Base-by-base conservation (phyloP, 2,113 vertebrate genomes). In the Cheilinus undulatus region DNA sequence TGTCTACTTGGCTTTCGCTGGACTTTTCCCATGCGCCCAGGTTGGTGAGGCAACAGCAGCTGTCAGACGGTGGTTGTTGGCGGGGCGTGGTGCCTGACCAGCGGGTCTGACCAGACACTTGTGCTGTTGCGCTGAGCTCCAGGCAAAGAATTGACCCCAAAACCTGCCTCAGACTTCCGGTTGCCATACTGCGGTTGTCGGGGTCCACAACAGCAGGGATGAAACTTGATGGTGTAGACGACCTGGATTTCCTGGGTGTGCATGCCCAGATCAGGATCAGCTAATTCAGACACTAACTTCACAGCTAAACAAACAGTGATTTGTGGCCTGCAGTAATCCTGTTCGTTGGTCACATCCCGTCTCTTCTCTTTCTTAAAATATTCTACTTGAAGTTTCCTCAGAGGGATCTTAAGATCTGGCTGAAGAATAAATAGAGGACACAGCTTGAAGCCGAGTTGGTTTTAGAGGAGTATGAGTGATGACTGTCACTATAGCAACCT, bases 31-130 rank as follows among this genome's bases (percentile, higher is more conserved):
- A 87, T 76, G 81, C 36, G 40, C 49, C 53, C 84, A 84, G 84
- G 88, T 88, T 85, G 85, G 74, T 81, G 84, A 82, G 80, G 86
- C 76, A 73, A 63, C 73, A 49, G 86, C 86, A 92, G 90, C 86
- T 90, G 91, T 90, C 91, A 92, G 91, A 91, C 84, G 19, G 90
- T 64, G 92, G 91, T 86, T 81, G 83, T 72, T 80, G 82, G 89
- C 87, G 80, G 82, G 87, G 86, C 34, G 90, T 90, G 90, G 89
- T 84, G 83, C 86, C 78, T 84, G 84, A 88, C 90, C 79, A 83
- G 84, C 20, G 63, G 73, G 75, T 86, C 71, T 82, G 82, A 86
- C 83, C 83, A 90, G 76, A 78, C 88, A 86, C 84, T 88, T 80
- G 81, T 72, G 67, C 73, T 66, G 61, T 84, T 64, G 56, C 26